Percentiles rank a stretch among this genome's conserved stretches.
Evolutionary conservation across 2,797 vertebrate genomes (phyloP).

Genomic region (Bovichtus diacanthus): DNA sequence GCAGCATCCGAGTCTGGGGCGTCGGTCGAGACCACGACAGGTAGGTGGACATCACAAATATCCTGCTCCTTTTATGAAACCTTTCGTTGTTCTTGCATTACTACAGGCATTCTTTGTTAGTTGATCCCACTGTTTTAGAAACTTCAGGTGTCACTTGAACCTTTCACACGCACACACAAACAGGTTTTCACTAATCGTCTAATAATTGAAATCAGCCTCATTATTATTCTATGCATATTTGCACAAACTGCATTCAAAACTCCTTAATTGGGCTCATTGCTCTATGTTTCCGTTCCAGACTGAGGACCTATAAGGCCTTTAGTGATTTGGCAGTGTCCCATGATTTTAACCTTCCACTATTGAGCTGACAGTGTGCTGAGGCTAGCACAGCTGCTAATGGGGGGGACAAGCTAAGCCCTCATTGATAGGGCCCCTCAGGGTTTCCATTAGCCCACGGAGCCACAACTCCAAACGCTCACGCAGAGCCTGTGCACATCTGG

Average conservation of each 20-base stretch:
- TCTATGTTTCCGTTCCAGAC: constrained; percentile 16
- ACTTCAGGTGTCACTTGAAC: neutral
- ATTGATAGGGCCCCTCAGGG: constrained; percentile 48
- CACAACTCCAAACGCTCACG: constrained; percentile 15
- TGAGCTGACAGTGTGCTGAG: constrained; percentile 72
- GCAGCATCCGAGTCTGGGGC: constrained; percentile 97
- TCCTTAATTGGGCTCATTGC: constrained; percentile 52
- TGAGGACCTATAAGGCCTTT: constrained; percentile 33
- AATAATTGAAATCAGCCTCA: constrained; percentile 37
- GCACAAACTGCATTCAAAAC: constrained; percentile 26
- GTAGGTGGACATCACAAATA: constrained; percentile 78
- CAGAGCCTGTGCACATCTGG: constrained; percentile 11
- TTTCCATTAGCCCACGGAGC: constrained; percentile 37
- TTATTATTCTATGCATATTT: constrained; percentile 61
- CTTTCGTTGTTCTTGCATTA: neutral
- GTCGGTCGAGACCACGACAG: constrained; percentile 97
- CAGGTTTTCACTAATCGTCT: constrained; percentile 39
- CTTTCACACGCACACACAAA: neutral
- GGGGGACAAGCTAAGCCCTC: constrained; percentile 33
- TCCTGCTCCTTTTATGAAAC: neutral
- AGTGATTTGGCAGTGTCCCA: constrained; percentile 52
- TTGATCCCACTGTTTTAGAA: neutral
- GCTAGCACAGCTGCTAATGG: constrained; percentile 61
- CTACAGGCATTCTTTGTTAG: accelerated
- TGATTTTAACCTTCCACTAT: constrained; percentile 56